Evolutionary conservation across 2,113 vertebrate genomes (phyloP), one percentile per base, ranked within the genome.

Genomic region (Bettongia penicillata): DNA sequence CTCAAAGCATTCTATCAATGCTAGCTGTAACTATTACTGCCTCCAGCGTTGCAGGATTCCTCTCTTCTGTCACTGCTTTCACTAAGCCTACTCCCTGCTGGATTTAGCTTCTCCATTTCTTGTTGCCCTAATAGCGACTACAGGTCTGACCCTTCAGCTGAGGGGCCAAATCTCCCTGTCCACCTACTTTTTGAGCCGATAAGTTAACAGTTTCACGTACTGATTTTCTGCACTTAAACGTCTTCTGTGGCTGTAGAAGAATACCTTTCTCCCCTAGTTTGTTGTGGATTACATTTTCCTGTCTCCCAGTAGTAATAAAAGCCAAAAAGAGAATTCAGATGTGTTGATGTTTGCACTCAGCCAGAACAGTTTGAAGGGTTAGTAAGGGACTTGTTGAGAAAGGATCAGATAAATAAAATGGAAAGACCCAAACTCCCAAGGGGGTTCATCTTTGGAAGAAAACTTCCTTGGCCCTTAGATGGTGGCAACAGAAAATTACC

Each of bases 321-420:
- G 89, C 12, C 68, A 91, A 95, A 93, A 52, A 7, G 0, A 12
- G 37, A 31, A 84, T 89, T 68, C 43, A 84, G 11, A 49, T 48
- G 91, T 31, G 53, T 61, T 47, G 91, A 91, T 53, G 48, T 53
- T 90, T 92, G 61, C 51, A 57, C 89, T 51, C 91, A 90, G 52
- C 61, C 95, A 95, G 14, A 94, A 90, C 14, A 37, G 16, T 94
- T 95, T 92, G 53, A 77, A 93, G 53, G 31, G 89, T 92, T 90
- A 77, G 68, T 90, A 90, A 89, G 14, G 16, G 25, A 91, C 2
- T n/a, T 77, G 24, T 28, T 90, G 51, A 25, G 12, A 91, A 22
- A 95, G 28, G 89, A 19, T 0, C 90, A 77, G 49, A 26, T 93
- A 91, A 90, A 14, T 55, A 77, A 93, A 95, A 0, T 23, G 47